Evolutionary conservation across 2,113 vertebrate species (phyloP).

Genomic region (Myrmecobius fasciatus): DNA sequence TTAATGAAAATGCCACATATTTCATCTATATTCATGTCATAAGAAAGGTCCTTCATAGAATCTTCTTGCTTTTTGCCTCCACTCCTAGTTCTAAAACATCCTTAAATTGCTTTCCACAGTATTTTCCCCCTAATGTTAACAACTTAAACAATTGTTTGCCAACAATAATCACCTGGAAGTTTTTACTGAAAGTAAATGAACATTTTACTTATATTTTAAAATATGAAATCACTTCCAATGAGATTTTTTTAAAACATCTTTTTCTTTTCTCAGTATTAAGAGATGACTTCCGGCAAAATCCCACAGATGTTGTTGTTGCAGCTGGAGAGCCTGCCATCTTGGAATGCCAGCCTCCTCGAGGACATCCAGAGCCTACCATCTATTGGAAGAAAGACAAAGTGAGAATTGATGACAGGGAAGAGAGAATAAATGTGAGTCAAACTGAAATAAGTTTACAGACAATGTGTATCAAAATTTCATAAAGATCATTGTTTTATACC

Average conservation of each 20-base stretch:
- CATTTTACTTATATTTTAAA: fast-evolving
- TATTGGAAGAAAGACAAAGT: constrained; percentile 99
- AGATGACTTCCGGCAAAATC: constrained; percentile 98
- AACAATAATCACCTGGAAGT: background rate
- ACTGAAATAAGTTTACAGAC: fast-evolving
- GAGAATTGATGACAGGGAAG: constrained; percentile 95
- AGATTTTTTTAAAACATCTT: background rate
- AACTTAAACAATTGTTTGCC: background rate
- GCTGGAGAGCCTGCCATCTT: constrained; percentile 97
- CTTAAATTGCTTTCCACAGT: fast-evolving
- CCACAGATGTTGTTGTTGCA: constrained; percentile 96
- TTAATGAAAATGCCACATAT: background rate
- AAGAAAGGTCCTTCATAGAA: background rate
- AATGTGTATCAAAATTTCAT: background rate
- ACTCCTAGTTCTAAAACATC: background rate
- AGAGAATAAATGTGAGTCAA: constrained; percentile 93
- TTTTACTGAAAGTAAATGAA: background rate
- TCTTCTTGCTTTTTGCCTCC: background rate
- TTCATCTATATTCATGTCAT: background rate
- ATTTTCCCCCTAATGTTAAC: background rate
- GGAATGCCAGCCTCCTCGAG: constrained; percentile 96
- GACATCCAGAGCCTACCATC: constrained; percentile 97
- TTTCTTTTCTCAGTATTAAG: constrained; percentile 89
- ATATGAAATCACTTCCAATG: background rate
- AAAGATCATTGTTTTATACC: background rate